phyloP scores from a whole-genome alignment of 2,888 invertebrate genomes.

The Branchellion lobata region DNA sequence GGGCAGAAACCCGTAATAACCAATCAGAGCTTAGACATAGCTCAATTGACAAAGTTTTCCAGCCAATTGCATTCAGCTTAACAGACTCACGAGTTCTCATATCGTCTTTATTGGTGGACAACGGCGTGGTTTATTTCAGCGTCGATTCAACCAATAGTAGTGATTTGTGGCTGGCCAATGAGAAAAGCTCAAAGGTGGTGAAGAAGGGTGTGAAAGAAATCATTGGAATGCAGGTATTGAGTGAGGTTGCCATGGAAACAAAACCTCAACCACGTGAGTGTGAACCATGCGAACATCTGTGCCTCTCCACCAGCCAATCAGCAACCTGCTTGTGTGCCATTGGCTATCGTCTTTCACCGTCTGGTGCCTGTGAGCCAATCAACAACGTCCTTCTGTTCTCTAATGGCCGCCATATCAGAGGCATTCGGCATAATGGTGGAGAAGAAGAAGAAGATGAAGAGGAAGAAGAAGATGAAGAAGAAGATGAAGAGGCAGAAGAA shows the following conservation, averaged over 20 bases:
- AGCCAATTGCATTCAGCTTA: not conserved
- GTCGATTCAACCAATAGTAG: not conserved
- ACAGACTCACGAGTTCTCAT: not conserved
- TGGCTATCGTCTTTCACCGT: conserved; percentile 65
- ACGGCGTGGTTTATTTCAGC: not conserved
- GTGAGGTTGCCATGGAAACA: not conserved
- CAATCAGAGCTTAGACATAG: not conserved
- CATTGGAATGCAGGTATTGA: not conserved
- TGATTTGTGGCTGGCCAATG: not conserved
- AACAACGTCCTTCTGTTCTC: conserved; percentile 50
- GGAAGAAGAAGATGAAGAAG: conserved; percentile 57
- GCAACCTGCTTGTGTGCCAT: conserved; percentile 88
- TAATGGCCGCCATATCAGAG: conserved; percentile 68
- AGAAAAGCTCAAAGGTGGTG: not conserved
- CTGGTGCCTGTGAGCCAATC: not conserved
- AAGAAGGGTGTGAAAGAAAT: not conserved
- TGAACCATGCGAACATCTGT: conserved; percentile 75
- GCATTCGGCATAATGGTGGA: conserved; percentile 76
- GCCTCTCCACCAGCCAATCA: conserved; percentile 66
- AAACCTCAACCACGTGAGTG: conserved; percentile 59
- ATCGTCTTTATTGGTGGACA: conserved; percentile 25
- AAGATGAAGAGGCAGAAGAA: conserved; percentile 69
- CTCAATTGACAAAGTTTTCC: not conserved
- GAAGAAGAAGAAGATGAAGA: conserved; percentile 73
- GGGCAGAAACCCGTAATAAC: conserved; percentile 67